Evolutionary conservation across 2,888 invertebrate species (phyloP), one percentile per base, ranked within the genome.

Genomic region (Andrena minutula): DNA sequence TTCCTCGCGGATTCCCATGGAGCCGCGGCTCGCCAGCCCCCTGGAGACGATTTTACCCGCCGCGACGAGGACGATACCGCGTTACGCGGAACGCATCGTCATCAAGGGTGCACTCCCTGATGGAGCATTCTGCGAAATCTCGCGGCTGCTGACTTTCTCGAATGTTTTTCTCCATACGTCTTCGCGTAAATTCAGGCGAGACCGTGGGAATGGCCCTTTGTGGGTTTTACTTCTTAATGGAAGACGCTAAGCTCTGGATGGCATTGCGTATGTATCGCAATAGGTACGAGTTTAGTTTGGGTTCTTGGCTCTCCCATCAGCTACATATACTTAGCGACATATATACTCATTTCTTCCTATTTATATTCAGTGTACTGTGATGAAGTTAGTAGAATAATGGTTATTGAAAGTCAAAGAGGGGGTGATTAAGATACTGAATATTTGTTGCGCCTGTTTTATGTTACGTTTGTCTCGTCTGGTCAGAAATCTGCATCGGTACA

Each of bases 41-140:
- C 74, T 77, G 75, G 60, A 35, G 79, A 80, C 51, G 75, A 88
- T 87, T 83, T 80, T 74, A 87, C 81, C 58, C 51, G 56, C 56
- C 61, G 7, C 66, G 58, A 75, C 89, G 89, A 90, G 89, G 90
- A 90, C 89, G 89, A 86, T 41, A 83, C 83, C 86, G 88, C 88
- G 68, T 66, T 68, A 41, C 28, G n/a, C 28, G 41, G 23, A 30
- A n/a, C 47, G 35, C 64, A 61, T 47, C 49, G 76, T 71, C 71
- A 68, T 74, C 78, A 66, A 71, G 71, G 71, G 78, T 71, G 74
- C 63, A 68, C 74, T 71, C 66, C 74, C 12, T 53, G 68, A 81
- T 60, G 69, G 78, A 74, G 73, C 56, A 32, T 69, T 78, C 73
- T 78, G 77, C 61, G 68, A 72, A 28, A 30, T 53, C 41, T 26